phyloP scores from a whole-genome alignment of 2,113 vertebrate genomes.

The Cyanoliseus patagonus region DNA sequence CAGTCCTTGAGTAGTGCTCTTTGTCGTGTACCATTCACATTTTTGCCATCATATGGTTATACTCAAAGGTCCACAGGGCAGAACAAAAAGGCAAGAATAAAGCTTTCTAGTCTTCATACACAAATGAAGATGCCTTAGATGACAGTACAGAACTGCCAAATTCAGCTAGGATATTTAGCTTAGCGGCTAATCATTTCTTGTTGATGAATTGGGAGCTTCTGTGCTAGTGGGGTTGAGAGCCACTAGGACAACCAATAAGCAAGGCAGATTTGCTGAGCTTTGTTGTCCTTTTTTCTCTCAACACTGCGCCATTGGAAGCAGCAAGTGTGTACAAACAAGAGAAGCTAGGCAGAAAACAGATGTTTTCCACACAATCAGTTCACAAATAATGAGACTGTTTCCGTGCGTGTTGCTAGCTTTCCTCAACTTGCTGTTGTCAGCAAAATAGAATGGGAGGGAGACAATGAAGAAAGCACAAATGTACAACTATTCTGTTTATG shows the following conservation, averaged over 20 bases:
- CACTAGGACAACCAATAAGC: neutral
- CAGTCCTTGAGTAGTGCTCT: neutral
- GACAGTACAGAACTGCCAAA: neutral
- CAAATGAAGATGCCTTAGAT: neutral
- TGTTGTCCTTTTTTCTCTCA: neutral
- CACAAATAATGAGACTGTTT: constrained; percentile 10
- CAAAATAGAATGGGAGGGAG: neutral
- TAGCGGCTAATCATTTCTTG: neutral
- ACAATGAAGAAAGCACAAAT: neutral
- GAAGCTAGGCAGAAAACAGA: constrained; percentile 36
- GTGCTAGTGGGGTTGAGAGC: neutral
- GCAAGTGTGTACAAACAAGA: constrained; percentile 45
- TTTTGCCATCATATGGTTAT: neutral
- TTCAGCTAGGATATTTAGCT: neutral
- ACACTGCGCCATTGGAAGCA: neutral
- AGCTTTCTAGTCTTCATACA: neutral
- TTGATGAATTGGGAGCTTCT: neutral
- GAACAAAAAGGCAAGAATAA: neutral
- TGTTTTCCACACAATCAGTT: constrained; percentile 5
- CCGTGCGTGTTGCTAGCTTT: neutral
- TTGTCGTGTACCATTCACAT: neutral
- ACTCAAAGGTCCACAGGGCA: neutral
- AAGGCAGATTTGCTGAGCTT: neutral
- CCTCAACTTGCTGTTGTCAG: neutral
- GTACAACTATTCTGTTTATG: neutral